Evolutionary conservation across 2,888 invertebrate species (phyloP), one percentile per base, ranked within the genome.

Genomic region (Gymnocheta viridis): DNA sequence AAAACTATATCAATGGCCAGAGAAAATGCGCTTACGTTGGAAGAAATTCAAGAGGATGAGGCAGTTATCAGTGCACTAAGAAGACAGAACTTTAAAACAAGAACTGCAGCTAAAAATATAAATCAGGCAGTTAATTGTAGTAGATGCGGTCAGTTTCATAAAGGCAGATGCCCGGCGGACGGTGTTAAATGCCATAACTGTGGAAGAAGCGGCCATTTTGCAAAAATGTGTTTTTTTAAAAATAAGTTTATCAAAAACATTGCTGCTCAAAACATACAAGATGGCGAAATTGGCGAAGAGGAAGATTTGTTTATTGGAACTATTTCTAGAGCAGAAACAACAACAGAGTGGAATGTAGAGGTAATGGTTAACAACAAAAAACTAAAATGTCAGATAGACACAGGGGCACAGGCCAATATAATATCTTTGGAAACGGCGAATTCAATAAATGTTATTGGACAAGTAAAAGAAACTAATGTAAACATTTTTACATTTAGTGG

Each of bases 401-500:
- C 41, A 7, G 41, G 62, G 0, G 62, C 41, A 1, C 41, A 62
- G 19, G 41, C 27, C 10, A 62, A 62, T n/a, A 62, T 62, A 10
- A 51, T 85, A 9, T 79, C 82, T 32, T 14, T 56, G 60, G 44
- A 67, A 5, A 51, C 47, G 12, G 12, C 24, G 1, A 51, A 51
- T 24, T 10, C 17, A n/a, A 44, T n/a, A 14, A 47, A 29, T 60
- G 56, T 27, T 22, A 51, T 27, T 14, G 24, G 35, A 5, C 32
- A n/a, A 19, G 19, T 58, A 29, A 76, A 49, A 35, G n/a, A 56
- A 22, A 69, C 56, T 1, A 69, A 51, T 27, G 58, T 56, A 10
- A 76, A 72, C 10, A 82, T 85, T 38, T 54, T 83, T 35, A 74
- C 74, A 51, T 85, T 84, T 66, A 83, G 70, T 44, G 83, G 82